phyloP scores from a whole-genome alignment of 2,113 vertebrate genomes.

The Eubucco bourcierii region DNA sequence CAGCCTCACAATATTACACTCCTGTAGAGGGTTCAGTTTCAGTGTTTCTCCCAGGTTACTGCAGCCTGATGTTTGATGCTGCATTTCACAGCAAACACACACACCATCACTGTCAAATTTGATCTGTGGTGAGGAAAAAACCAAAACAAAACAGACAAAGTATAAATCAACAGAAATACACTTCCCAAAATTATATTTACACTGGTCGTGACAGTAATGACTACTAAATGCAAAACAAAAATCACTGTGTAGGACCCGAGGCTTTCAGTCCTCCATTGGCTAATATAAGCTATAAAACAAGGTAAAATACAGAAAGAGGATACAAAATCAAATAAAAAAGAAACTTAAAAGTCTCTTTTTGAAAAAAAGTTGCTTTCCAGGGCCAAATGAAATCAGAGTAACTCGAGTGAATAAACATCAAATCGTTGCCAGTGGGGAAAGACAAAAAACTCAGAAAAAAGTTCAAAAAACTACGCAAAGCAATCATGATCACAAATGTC shows the following conservation, averaged over 20 bases:
- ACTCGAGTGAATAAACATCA: neutral
- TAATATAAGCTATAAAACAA: neutral
- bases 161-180: neutral
- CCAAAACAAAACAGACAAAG: conserved; percentile 15
- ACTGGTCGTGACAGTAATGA: neutral
- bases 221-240: neutral
- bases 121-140: conserved; percentile 69
- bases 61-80: conserved; percentile 91
- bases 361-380: neutral
- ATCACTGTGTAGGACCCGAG: neutral
- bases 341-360: neutral
- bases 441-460: neutral
- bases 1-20: conserved; percentile 90
- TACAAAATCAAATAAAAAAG: neutral
- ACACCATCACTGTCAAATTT: conserved; percentile 95
- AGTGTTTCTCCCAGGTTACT: conserved; percentile 94
- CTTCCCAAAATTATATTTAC: neutral
- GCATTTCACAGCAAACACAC: conserved; percentile 95
- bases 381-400: neutral
- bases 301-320: neutral
- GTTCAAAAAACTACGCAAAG: neutral
- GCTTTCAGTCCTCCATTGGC: neutral
- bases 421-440: neutral
- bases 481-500: neutral
- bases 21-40: conserved; percentile 92